Percentiles rank a stretch among this genome's conserved stretches.
Evolutionary conservation across 2,888 invertebrate genomes (phyloP).

Genomic region (Chamaedrilus cognettii): DNA sequence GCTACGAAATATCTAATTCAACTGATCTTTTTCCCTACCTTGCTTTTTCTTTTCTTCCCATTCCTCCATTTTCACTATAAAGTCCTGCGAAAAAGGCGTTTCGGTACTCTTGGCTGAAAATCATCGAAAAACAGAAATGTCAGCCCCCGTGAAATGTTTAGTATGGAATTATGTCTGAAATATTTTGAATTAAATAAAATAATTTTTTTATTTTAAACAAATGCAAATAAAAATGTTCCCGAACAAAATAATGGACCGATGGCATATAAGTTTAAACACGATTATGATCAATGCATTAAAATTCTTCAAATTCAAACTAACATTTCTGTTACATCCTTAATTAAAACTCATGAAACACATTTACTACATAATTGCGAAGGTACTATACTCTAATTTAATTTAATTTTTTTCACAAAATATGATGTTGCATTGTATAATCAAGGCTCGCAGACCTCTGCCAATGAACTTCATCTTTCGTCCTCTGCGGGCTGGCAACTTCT

Average conservation of each 20-base stretch:
- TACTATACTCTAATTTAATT: no score
- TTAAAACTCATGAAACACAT: no score
- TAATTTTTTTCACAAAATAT: conserved; percentile 1
- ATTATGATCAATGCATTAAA: neutral
- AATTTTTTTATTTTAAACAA: no score
- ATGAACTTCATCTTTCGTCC: neutral
- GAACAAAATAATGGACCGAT: no score
- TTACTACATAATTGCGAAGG: no score
- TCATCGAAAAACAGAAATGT: no score
- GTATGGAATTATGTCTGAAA: neutral
- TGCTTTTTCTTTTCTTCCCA: conserved; percentile 67
- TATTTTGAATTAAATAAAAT: neutral
- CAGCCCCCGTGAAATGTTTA: neutral
- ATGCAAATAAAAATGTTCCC: no score
- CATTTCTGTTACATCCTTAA: no score
- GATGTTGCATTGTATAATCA: neutral
- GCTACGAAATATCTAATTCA: no score
- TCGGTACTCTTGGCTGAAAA: conserved; percentile 5
- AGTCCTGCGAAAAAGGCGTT: conserved; percentile 66
- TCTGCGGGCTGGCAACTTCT: neutral
- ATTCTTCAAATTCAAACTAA: no score
- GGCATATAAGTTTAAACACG: neutral
- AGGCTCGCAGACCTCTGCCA: neutral
- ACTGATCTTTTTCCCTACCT: conserved; percentile 2
- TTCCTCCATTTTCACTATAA: conserved; percentile 77